Evolutionary conservation across 2,113 vertebrate species (phyloP).

Genomic region (Ardeotis arabs): DNA sequence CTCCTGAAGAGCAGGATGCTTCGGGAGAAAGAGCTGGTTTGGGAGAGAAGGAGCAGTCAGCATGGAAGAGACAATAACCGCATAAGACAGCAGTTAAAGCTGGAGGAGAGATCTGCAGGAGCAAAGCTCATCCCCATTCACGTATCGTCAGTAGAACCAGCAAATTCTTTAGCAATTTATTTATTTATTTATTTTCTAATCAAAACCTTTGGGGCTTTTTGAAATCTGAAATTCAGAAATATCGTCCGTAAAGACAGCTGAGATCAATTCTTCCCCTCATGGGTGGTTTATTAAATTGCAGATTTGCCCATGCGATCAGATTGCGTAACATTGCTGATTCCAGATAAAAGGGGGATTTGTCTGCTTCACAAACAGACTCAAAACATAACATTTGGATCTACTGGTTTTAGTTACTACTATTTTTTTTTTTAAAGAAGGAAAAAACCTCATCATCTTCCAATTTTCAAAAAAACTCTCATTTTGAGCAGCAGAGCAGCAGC

Average conservation of each 20-base stretch:
- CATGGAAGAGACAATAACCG: not conserved
- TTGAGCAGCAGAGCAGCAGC: not conserved
- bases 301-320: not conserved
- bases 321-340: not conserved
- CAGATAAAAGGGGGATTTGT: not conserved
- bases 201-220: not conserved
- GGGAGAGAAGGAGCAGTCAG: not conserved
- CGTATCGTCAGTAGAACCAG: accelerated
- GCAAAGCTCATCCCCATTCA: not conserved
- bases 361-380: not conserved
- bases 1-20: not conserved
- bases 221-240: not conserved
- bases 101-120: not conserved
- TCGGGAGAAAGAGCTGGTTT: not conserved
- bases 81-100: not conserved
- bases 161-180: not conserved
- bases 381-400: not conserved
- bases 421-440: not conserved
- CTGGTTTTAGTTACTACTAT: not conserved
- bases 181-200: not conserved
- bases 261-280: not conserved
- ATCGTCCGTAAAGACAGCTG: accelerated
- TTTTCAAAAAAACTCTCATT: not conserved
- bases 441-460: not conserved
- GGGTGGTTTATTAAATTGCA: not conserved